Percentiles rank a stretch among this genome's conserved stretches.
Evolutionary conservation across 2,113 vertebrate species (phyloP).

Genomic region (Arvicanthis niloticus): DNA sequence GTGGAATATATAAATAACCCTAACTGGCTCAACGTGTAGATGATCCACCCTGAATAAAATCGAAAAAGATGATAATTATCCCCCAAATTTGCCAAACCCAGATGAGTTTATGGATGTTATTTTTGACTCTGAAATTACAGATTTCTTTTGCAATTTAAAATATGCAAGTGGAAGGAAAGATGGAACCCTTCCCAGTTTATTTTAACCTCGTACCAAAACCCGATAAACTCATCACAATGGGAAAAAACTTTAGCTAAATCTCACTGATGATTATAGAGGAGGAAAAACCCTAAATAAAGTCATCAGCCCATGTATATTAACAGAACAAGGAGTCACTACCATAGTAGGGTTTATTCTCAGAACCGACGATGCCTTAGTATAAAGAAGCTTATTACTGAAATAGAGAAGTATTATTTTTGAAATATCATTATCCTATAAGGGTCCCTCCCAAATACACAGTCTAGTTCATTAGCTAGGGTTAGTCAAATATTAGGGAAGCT

Average conservation of each 20-base stretch:
- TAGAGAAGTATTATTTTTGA: constrained; percentile 25
- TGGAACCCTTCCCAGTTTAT: constrained; percentile 81
- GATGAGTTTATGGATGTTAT: constrained; percentile 81
- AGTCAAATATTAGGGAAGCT: constrained; percentile 18
- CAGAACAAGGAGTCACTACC: constrained; percentile 39
- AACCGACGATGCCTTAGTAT: constrained; percentile 31
- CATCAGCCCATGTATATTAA: constrained; percentile 50
- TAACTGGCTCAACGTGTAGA: constrained; percentile 72
- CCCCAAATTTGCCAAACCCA: constrained; percentile 79
- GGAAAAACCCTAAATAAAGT: constrained; percentile 66
- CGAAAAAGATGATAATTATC: constrained; percentile 80
- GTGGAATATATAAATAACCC: constrained; percentile 74
- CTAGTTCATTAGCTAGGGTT: neutral
- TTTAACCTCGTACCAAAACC: constrained; percentile 79
- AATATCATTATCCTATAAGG: neutral
- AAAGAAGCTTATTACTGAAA: constrained; percentile 35
- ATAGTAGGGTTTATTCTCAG: constrained; percentile 50
- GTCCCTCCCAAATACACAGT: neutral
- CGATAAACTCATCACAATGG: constrained; percentile 78
- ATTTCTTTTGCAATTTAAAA: constrained; percentile 81
- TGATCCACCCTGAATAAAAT: constrained; percentile 75
- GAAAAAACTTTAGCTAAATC: constrained; percentile 71
- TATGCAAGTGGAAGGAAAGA: constrained; percentile 73
- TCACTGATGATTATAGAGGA: constrained; percentile 67
- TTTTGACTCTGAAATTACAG: constrained; percentile 81